Base-by-base conservation (phyloP, 2,797 vertebrate species). In the Sebastes itinus region DNA sequence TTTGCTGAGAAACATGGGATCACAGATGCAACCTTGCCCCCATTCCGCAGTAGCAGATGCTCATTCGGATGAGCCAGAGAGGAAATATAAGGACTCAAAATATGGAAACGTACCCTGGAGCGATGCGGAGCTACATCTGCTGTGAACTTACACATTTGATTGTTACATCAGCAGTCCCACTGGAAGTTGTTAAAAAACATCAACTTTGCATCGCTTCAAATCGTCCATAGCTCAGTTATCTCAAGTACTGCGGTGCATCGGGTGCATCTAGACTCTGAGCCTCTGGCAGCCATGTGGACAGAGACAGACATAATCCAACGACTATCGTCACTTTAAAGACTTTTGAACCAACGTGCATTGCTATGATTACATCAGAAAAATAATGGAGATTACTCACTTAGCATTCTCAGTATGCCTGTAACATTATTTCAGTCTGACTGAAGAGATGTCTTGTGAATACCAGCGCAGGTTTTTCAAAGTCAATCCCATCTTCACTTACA, bases 1-100 rank as follows among this genome's bases (percentile, higher is more conserved):
- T 89, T 87, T 85, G 81, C 72, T 64, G 77, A 69, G 82, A 80
- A 90, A 87, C 85, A 78, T 3, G 63, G 87, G 83, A 88, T 90
- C 80, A 80, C 80, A 84, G 85, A 91, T 89, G 87, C 83, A 87
- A 83, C 90, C 84, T 83, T 81, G 80, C 72, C 78, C 82, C 64
- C 28, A 8, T 77, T 87, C 77, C 1, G 46, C 86, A 78, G 88
- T 1, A 80, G 70, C 87, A 90, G 90, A 90, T 90, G 89, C 88
- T 90, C 60, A 56, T 80, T 80, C 8, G 23, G 75, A 87, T 71
- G 81, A 92, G 80, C 54, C 60, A 18, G 6, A 72, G 28, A 75
- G 75, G 2, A 83, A 64, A 78, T 62, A 13, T 59, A 49, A 78
- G 62, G 62, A 67, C 61, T 30, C 58, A 73, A 56, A 80, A 77